Evolutionary conservation across 2,888 invertebrate species (phyloP).

Genomic region (Atrina japonica): DNA sequence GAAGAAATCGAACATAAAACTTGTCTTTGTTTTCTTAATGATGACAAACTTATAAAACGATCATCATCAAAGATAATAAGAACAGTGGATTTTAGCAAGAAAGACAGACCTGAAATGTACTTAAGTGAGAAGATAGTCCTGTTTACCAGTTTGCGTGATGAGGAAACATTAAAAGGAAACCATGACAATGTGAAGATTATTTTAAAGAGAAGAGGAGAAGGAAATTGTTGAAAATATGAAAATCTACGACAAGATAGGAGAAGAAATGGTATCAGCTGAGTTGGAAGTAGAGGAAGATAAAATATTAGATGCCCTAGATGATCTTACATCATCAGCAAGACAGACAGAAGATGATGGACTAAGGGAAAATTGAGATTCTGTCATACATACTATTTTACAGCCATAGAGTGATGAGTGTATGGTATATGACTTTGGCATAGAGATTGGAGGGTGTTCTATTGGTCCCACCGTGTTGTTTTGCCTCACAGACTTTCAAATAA

Average conservation of each 20-base stretch:
- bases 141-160: conserved; percentile 10
- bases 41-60: conserved; percentile 3
- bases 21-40: conserved; percentile 7
- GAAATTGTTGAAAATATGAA: neutral
- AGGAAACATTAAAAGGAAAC: neutral
- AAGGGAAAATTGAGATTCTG: neutral
- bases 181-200: neutral
- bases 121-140: conserved; percentile 19
- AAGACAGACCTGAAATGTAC: conserved; percentile 13
- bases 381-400: neutral
- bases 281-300: neutral
- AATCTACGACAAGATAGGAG: conserved; percentile 2
- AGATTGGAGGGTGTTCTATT: neutral
- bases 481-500: conserved; percentile 3
- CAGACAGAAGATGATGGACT: conserved; percentile 8
- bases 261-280: neutral
- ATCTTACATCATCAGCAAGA: conserved; percentile 1
- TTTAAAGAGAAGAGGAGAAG: neutral
- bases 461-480: neutral
- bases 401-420: neutral
- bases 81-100: neutral
- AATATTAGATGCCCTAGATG: neutral
- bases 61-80: conserved; percentile 2
- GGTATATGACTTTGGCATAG: conserved; percentile 1
- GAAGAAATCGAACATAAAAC: conserved; percentile 1